Percentiles rank a stretch among this genome's conserved stretches.
Evolutionary conservation across 2,113 vertebrate genomes (phyloP).

Genomic region (Phaethon lepturus): DNA sequence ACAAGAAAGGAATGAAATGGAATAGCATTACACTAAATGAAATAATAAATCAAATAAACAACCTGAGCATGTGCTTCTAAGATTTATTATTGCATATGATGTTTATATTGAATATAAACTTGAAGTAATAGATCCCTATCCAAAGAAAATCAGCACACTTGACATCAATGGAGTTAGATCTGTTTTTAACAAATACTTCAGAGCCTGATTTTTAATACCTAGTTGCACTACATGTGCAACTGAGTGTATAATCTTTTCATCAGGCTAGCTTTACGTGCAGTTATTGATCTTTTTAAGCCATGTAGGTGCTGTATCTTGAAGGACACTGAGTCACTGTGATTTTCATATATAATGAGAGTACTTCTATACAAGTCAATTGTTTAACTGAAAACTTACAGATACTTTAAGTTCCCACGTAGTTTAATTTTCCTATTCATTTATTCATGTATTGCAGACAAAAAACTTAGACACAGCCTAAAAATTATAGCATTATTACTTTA

Average conservation of each 20-base stretch:
- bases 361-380: background rate
- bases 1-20: conserved; percentile 32
- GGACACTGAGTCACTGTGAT: background rate
- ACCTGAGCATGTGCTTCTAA: background rate
- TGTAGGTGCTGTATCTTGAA: background rate
- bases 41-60: conserved; percentile 60
- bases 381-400: background rate
- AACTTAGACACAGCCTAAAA: background rate
- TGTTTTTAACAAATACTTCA: conserved; percentile 19
- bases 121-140: background rate
- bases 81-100: conserved; percentile 15
- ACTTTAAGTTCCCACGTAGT: background rate
- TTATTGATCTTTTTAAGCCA: background rate
- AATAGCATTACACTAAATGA: conserved; percentile 11
- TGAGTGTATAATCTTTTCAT: background rate
- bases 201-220: conserved; percentile 12
- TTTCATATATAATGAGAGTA: background rate
- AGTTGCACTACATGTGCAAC: background rate
- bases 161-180: background rate
- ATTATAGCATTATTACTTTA: background rate
- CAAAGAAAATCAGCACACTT: conserved; percentile 1
- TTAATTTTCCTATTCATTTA: background rate
- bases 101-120: conserved; percentile 27
- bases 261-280: background rate
- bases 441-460: background rate